These are phyloP conservation scores for Pagetopsis macropterus DNA, from an alignment of 2,797 vertebrate genomes.

Conservation along the genomic window DNA sequence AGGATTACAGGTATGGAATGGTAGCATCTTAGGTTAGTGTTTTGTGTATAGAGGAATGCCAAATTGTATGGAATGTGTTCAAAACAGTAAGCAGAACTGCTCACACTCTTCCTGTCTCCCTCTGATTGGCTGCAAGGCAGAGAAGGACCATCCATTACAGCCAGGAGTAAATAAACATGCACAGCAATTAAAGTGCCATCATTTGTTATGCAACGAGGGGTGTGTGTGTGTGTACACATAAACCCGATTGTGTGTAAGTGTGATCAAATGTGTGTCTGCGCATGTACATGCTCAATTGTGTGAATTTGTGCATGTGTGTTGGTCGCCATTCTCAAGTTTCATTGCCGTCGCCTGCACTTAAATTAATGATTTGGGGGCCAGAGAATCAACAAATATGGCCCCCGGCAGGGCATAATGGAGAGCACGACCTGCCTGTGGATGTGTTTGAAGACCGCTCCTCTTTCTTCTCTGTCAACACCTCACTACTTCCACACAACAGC, in stretches of 20 bases:
- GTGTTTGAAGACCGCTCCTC: constrained; percentile 77
- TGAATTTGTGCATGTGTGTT: constrained; percentile 41
- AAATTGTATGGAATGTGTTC: constrained; percentile 53
- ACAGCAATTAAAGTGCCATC: constrained; percentile 82
- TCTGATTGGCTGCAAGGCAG: constrained; percentile 71
- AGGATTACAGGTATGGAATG: not conserved
- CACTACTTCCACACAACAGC: constrained; percentile 74
- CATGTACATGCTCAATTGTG: constrained; percentile 31
- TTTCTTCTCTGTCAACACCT: constrained; percentile 83
- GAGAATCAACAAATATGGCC: constrained; percentile 83
- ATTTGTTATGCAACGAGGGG: constrained; percentile 81
- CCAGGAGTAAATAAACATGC: constrained; percentile 82
- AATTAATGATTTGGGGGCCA: constrained; percentile 83
- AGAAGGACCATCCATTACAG: constrained; percentile 79
- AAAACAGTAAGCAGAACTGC: constrained; percentile 40
- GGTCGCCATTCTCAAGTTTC: constrained; percentile 78
- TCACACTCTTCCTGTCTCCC: constrained; percentile 67
- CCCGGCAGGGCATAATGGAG: constrained; percentile 68
- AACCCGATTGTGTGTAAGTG: constrained; percentile 29
- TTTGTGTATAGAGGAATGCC: constrained; percentile 21
- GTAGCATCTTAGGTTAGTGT: not conserved
- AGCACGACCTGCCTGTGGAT: constrained; percentile 72
- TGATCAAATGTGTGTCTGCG: constrained; percentile 40
- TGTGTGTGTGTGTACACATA: constrained; percentile 32
- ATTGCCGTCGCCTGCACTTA: constrained; percentile 72